Evolutionary conservation across 1,140 invertebrate species (phyloP), one percentile per base, ranked within the genome.

Genomic region (Drosophila nigromelanica): DNA sequence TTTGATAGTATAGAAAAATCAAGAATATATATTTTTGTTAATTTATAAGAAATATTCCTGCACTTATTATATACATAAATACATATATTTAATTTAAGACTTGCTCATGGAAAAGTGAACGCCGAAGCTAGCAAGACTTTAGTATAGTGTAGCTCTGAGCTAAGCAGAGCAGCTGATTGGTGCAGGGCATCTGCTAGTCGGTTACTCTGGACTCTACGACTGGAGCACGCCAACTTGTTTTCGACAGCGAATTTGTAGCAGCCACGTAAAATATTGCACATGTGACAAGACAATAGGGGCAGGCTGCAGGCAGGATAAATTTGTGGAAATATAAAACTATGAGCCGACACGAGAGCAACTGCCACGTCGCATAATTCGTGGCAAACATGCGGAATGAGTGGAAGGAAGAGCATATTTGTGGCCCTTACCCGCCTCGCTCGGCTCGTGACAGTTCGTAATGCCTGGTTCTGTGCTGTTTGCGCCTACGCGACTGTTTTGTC

Each of bases 221-320:
- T 8, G 2, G 8, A 35, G 33, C 33, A 10, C 8, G 7, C 8
- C 33, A 35, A 35, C 33, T 35, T 35, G 33, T 35, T 35, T 35
- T 35, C 72, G 8, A 8, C 30, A 61, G 12, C n/a, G 73, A 24
- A 60, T 66, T 61, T 52, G 58, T 40, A 39, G 27, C 35, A 50
- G 40, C 42, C 47, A 73, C 43, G 63, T 76, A 69, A 69, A 76
- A 68, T 40, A 66, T 61, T 60, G 76, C 72, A 61, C 63, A 59
- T 40, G 61, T 45, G 42, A 30, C 48, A 11, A 64, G 33, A 50
- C 33, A 52, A 55, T 11, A 35, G 45, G 56, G 21, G 7, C 12
- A 27, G 27, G 21, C 47, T n/a, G 21, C 18, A 55, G 27, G 27
- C 27, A 30, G 24, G 67, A 71, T 52, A 54, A 8, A 35, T 54